Evolutionary conservation across 2,888 invertebrate genomes (phyloP).

Genomic region (Scelioninae gen. 1): DNA sequence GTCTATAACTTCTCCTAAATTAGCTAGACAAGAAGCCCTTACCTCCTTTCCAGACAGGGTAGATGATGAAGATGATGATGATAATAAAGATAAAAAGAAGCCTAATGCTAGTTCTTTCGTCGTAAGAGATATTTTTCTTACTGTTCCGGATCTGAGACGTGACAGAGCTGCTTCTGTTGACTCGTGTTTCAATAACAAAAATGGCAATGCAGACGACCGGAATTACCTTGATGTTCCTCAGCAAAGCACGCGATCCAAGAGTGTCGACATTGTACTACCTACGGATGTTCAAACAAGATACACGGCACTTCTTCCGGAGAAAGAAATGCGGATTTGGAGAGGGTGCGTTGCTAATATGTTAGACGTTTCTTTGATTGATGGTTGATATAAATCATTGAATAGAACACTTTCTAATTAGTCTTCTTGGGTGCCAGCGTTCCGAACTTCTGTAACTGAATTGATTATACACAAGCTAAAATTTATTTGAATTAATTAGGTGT

Average conservation of each 20-base stretch:
- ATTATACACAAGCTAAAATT: constrained; percentile 11
- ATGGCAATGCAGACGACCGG: constrained; percentile 89
- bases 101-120: constrained; percentile 78
- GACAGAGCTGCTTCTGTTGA: constrained; percentile 95
- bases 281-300: constrained; percentile 93
- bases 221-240: constrained; percentile 90
- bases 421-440: not conserved
- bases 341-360: constrained; percentile 82
- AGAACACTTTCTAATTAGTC: not conserved
- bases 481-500: constrained; percentile 16
- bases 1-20: constrained; percentile 87
- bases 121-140: constrained; percentile 90
- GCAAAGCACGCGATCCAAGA: constrained; percentile 90
- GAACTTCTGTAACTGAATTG: constrained; percentile 9
- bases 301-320: constrained; percentile 88
- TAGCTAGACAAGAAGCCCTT: constrained; percentile 91
- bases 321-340: constrained; percentile 79
- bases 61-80: constrained; percentile 76
- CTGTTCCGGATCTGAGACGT: constrained; percentile 92
- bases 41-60: constrained; percentile 85
- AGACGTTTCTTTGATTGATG: too few relatives aligned
- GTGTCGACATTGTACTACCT: constrained; percentile 94
- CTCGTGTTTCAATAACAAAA: constrained; percentile 92
- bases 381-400: not conserved
- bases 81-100: constrained; percentile 70